Base-by-base conservation (phyloP, 1,140 invertebrate species). In the Wasmannia auropunctata region DNA sequence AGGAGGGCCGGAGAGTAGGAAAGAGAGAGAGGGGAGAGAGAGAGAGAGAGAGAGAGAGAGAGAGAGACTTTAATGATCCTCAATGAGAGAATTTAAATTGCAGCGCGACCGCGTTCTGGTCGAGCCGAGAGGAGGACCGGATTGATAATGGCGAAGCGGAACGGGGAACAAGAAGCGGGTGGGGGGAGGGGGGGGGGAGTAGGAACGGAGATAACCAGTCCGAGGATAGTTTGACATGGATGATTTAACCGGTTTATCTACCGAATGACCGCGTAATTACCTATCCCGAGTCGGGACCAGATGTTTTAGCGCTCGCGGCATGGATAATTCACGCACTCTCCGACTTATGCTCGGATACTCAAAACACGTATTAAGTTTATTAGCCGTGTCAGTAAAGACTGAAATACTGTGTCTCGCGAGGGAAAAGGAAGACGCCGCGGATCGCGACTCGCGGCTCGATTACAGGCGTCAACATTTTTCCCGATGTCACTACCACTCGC, bases 161-260 rank as follows among this genome's bases (percentile, higher is more conserved):
- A 40, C n/a, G 62, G n/a, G 22, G 40, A 34, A 77, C 40, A 76
- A 75, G 40, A 77, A 51, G 62, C 31, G 43, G 31, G 8, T 3
- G 37, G 37, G 8, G 7, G 11, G 49, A 19, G 8, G 22, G 19
- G 16, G 4, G 11, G 28, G 11, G 28, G 14, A 16, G n/a, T n/a
- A n/a, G 43, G 28, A 11, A 67, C 22, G 34, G 31, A 69, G 63
- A 80, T 69, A 80, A 80, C 31, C 62, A 80, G 60, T 80, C 46
- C 22, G 77, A 80, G 43, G 62, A 80, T 80, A 54, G 63, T 54
- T 69, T 54, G 77, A 80, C 77, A 54, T 69, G 43, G 46, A 80
- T 80, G 46, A 80, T 80, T 80, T 80, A 80, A 80, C 62, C 22
- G 63, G 46, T 69, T 80, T 80, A 69, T 80, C 43, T 69, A 69